phyloP scores from a whole-genome alignment of 2,797 vertebrate species.

The Simalia tracyae region DNA sequence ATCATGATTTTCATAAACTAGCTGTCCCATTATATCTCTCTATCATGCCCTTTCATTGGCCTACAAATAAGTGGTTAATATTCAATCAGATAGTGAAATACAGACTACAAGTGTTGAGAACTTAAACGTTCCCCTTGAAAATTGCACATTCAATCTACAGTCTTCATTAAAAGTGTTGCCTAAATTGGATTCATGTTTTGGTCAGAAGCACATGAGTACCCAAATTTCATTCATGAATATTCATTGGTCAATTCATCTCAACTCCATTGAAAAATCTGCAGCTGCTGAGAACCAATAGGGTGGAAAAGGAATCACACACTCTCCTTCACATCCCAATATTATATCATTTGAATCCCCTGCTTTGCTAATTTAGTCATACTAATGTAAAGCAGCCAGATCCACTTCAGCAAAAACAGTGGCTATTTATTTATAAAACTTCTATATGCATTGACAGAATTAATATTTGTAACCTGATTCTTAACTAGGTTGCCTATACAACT shows the following conservation, averaged over 20 bases:
- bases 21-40: not conserved
- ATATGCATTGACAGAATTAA: slow-evolving; percentile 47
- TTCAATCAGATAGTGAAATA: not conserved
- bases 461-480: not conserved
- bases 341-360: slow-evolving; percentile 9
- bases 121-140: not conserved
- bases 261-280: slow-evolving; percentile 31
- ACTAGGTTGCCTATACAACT: not conserved
- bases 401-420: slow-evolving; percentile 5
- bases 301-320: slow-evolving; percentile 21
- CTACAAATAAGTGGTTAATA: not conserved
- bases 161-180: slow-evolving; percentile 9
- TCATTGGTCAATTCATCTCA: slow-evolving; percentile 29
- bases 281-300: slow-evolving; percentile 27
- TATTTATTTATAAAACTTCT: slow-evolving; percentile 52
- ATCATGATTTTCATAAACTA: not conserved
- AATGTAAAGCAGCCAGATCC: slow-evolving; percentile 1
- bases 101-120: not conserved
- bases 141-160: not conserved
- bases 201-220: slow-evolving; percentile 13
- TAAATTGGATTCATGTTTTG: slow-evolving; percentile 24
- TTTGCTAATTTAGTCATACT: slow-evolving; percentile 12
- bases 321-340: slow-evolving; percentile 1
- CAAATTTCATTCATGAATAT: slow-evolving; percentile 36
- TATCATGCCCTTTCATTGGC: not conserved